A percentile compares a stretch with the other conserved stretches of the same genome.
Evolutionary conservation across 2,888 invertebrate genomes (phyloP).

Genomic region (Magallana nippona): DNA sequence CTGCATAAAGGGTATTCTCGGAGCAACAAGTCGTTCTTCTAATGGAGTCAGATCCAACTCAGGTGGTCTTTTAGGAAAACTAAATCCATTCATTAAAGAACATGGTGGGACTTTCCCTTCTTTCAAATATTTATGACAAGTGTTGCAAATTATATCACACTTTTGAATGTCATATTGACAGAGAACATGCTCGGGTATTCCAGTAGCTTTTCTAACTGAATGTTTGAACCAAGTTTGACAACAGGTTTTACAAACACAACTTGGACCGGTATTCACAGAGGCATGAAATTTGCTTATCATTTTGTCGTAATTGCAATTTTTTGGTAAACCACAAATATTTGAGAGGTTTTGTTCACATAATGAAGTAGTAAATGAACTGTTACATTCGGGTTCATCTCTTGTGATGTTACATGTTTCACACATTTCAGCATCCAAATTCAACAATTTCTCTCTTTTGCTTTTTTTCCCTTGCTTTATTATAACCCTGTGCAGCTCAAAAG

Average conservation of each 20-base stretch:
- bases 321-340: background rate
- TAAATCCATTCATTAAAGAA: constrained; percentile 48
- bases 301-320: background rate
- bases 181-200: background rate
- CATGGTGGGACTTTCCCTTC: constrained; percentile 47
- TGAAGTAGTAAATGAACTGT: background rate
- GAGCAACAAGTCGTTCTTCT: constrained; percentile 76
- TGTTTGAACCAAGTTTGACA: constrained; percentile 42
- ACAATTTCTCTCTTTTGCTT: background rate
- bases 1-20: too few relatives aligned
- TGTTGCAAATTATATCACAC: constrained; percentile 13
- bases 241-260: constrained; percentile 43
- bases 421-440: background rate
- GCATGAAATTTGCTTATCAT: constrained; percentile 14
- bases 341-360: background rate
- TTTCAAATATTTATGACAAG: constrained; percentile 42
- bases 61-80: constrained; percentile 44
- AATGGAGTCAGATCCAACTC: constrained; percentile 54
- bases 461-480: background rate
- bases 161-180: background rate
- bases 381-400: too few relatives aligned
- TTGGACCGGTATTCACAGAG: constrained; percentile 28
- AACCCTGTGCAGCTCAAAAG: constrained; percentile 6
- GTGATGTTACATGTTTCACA: too few relatives aligned
- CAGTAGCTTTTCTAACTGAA: constrained; percentile 18